Evolutionary conservation across 2,797 vertebrate genomes (phyloP).

Genomic region (Lagorchestes hirsutus): DNA sequence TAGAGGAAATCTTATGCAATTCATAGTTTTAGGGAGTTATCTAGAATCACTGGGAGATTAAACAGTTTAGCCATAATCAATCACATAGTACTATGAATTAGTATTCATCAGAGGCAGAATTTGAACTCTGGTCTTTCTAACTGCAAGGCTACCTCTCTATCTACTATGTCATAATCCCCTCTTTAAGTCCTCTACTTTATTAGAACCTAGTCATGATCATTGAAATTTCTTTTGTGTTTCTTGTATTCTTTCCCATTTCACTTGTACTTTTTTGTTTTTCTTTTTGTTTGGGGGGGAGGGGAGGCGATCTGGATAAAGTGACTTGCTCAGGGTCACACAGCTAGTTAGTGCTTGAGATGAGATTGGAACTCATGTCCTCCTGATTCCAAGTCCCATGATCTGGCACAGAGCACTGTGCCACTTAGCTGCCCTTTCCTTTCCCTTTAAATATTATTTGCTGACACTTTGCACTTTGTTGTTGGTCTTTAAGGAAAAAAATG

Average conservation of each 20-base stretch:
- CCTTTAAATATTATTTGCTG: neutral
- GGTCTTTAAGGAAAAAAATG: neutral
- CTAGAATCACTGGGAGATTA: neutral
- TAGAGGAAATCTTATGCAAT: neutral
- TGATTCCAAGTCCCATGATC: too few species aligned
- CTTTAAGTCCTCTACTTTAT: neutral
- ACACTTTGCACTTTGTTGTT: neutral
- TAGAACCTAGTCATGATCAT: neutral
- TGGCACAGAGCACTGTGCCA: too few species aligned
- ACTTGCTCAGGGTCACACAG: too few species aligned
- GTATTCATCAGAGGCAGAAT: neutral
- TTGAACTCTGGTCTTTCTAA: neutral
- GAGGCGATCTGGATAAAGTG: neutral
- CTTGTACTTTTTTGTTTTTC: too few species aligned
- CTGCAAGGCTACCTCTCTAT: neutral
- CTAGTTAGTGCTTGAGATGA: too few species aligned
- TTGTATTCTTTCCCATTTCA: neutral
- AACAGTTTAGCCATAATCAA: neutral
- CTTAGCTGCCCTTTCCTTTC: neutral
- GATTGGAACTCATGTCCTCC: too few species aligned
- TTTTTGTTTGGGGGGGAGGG: too few species aligned
- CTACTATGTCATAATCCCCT: neutral
- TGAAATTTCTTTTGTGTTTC: neutral
- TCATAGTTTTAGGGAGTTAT: neutral
- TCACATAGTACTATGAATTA: neutral